Percentiles rank a stretch among this genome's conserved stretches.
Conservation (phyloP, 2,888 invertebrate species). For the Helleia helle region DNA sequence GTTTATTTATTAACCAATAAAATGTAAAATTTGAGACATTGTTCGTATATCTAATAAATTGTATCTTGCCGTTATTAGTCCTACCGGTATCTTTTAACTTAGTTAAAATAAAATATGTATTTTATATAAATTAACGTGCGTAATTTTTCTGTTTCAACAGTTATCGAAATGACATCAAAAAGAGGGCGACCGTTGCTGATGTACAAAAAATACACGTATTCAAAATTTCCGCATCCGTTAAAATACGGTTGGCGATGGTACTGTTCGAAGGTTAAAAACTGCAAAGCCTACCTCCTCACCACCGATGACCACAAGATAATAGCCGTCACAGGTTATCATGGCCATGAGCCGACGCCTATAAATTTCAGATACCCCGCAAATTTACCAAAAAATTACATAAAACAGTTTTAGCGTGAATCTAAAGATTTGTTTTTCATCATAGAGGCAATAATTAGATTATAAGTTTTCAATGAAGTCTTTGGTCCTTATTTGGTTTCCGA, state of each 20-base stretch:
- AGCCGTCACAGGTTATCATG: conserved; percentile 30
- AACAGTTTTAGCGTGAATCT: no score
- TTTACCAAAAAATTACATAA: not conserved
- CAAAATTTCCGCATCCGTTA: conserved; percentile 39
- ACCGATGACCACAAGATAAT: conserved; percentile 32
- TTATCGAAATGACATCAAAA: conserved; percentile 32
- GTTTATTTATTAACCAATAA: no score
- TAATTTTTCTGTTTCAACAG: conserved; percentile 26
- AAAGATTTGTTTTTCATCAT: no score
- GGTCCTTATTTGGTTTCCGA: no score
- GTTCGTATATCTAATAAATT: no score
- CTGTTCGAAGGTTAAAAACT: conserved; percentile 46
- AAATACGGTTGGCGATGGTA: conserved; percentile 51
- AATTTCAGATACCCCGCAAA: conserved; percentile 1
- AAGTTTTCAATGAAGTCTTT: no score
- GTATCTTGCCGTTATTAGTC: no score
- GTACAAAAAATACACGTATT: conserved; percentile 44
- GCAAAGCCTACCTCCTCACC: conserved; percentile 43
- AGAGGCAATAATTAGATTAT: no score
- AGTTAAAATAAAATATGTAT: no score
- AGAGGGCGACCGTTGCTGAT: conserved; percentile 40
- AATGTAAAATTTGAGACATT: no score
- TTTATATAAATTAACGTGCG: no score
- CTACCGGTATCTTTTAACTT: no score
- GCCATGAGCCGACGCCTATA: conserved; percentile 33